Evolutionary conservation across 2,888 invertebrate genomes (phyloP).

Genomic region (Machimus rusticus): DNA sequence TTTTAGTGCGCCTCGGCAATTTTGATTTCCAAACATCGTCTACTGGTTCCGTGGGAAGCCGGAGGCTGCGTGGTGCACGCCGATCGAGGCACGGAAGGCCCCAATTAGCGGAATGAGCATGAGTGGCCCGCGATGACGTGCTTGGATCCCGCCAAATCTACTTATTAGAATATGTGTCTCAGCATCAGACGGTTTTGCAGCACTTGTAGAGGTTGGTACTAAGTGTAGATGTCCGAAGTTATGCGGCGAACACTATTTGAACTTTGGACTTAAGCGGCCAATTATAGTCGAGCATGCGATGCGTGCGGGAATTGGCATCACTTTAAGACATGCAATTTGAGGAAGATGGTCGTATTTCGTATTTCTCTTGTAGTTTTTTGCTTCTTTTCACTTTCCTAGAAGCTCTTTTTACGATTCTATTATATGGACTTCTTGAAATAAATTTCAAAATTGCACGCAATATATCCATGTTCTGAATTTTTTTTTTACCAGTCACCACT

Average conservation of each 20-base stretch:
- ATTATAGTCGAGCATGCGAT: not conserved
- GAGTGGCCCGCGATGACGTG: slow-evolving; percentile 26
- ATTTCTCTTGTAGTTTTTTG: not conserved
- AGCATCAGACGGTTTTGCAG: slow-evolving; percentile 57
- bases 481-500: no score
- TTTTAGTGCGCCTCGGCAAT: not conserved
- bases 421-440: not conserved
- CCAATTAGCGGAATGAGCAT: slow-evolving; percentile 29
- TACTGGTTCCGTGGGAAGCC: slow-evolving; percentile 53
- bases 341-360: not conserved
- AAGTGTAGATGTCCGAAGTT: not conserved
- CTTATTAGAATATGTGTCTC: slow-evolving; percentile 54
- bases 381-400: not conserved
- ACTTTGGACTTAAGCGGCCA: not conserved
- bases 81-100: slow-evolving; percentile 30
- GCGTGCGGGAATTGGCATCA: not conserved
- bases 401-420: not conserved
- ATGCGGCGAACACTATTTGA: not conserved
- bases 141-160: slow-evolving; percentile 32
- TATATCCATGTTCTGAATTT: not conserved
- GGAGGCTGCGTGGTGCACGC: slow-evolving; percentile 50
- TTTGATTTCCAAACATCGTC: slow-evolving; percentile 46
- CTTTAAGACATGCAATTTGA: not conserved
- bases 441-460: not conserved
- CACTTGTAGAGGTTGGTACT: slow-evolving; percentile 57